Evolutionary conservation across 2,113 vertebrate species (phyloP), one percentile per base, ranked within the genome.

Genomic region (Megalops atlanticus): DNA sequence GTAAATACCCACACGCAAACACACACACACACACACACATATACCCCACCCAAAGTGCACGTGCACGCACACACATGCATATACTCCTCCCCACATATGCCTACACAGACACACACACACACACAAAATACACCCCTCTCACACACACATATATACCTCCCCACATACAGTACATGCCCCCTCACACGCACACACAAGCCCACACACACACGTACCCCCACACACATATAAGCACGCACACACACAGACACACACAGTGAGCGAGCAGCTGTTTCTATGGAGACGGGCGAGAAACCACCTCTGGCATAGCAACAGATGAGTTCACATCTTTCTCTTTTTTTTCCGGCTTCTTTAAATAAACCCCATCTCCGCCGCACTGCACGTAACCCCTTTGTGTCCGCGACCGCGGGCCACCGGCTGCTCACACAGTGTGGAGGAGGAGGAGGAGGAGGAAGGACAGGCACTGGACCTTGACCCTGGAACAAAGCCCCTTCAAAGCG

Each of bases 271-370:
- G 79, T 80, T 80, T 80, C 79, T 40, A 80, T 80, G 70, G 79
- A 70, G 49, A 80, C 70, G 41, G 45, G 79, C 18, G 45, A 74
- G 78, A 80, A 80, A 80, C 77, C 71, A 83, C 77, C 68, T 74
- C 81, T 82, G 81, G 76, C 64, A 75, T 76, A 76, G 75, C 77
- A 83, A 69, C 77, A 83, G 69, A 74, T 79, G 71, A 71, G 54
- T 47, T 76, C 73, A 77, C 79, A 74, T 81, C 58, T 76, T 74
- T 35, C 35, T 33, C 35, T 36, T 52, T 43, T 52, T 68, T 76
- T 68, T 41, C 31, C 12, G 15, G 73, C 39, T 76, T 81, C 80
- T 69, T 76, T 76, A 81, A 81, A 81, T 81, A 76, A 76, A 76
- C 41, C 5, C 47, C 24, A 7, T 73, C 35, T 80, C 69, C 33